Base-by-base conservation (phyloP, 92 coral and sea anemone genomes). In the Phenganax marumi region DNA sequence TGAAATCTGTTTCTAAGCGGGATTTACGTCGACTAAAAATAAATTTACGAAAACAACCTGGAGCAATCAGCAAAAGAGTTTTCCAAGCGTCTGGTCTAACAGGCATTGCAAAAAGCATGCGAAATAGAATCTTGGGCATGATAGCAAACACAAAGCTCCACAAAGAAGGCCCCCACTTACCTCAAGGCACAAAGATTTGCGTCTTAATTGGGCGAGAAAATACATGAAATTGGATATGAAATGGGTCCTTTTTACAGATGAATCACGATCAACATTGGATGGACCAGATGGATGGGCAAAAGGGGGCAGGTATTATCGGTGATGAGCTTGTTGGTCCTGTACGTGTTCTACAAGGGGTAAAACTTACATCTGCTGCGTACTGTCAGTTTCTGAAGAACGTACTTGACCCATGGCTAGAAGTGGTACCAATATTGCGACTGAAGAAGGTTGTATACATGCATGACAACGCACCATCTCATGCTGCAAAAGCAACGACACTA, bases 281-380 rank as follows among this genome's bases (percentile, higher is more conserved):
- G 14, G 57, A 8, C 57, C 57, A 52, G 9, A 14, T 52, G 57
- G 57, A 52, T 52, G 57, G 57, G 57, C 57, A 52, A 52, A 52
- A 52, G 57, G 57, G 14, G 8, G 57, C 68, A 8, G 68, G 10
- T 7, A 60, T 60, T 60, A 60, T 60, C 21, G 19, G 10, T n/a
- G 68, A 60, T 7, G 68, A 60, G 68, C 68, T 60, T 60, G 19
- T 60, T 60, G 68, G 68, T 60, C 9, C 68, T 60, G 57, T 8
- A 8, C 14, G 57, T 14, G 57, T 52, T 52, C 57, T 14, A 52
- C 57, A 14, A 52, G 14, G 57, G 14, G 14, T 52, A 52, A 52
- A 52, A 52, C 57, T 52, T 52, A 52, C 9, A 8, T 52, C 57
- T 52, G 57, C 57, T 14, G 14, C 57, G 8, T 52, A 14, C 57